phyloP scores from a whole-genome alignment of 2,888 invertebrate species.

The Nineta flava region DNA sequence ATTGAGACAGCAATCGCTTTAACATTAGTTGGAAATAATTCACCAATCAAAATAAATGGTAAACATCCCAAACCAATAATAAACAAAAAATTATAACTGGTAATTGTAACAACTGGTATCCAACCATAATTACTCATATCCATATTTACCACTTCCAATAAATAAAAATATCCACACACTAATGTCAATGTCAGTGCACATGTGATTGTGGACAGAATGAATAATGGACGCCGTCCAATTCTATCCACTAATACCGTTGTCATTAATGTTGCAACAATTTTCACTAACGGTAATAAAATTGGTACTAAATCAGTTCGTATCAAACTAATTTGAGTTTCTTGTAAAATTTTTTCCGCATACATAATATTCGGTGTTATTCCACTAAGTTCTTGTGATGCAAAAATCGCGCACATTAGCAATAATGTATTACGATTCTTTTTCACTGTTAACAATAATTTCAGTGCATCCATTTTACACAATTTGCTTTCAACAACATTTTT shows the following conservation, averaged over 20 bases:
- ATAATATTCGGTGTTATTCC: conserved; percentile 7
- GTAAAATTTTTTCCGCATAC: conserved; percentile 5
- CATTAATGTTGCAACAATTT: conserved; percentile 6
- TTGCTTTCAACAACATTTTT: not conserved
- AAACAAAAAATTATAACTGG: conserved; percentile 4
- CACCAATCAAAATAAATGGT: conserved; percentile 6
- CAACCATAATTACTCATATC: not conserved
- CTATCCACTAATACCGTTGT: conserved; percentile 5
- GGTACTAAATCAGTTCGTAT: not conserved
- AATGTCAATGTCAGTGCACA: not conserved
- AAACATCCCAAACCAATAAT: conserved; percentile 5
- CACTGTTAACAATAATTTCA: not conserved
- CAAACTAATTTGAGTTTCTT: not conserved
- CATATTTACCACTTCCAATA: not conserved
- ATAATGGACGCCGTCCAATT: conserved; percentile 4
- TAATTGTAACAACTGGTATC: conserved; percentile 1
- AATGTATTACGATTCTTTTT: not conserved
- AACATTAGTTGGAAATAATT: conserved; percentile 6
- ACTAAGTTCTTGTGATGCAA: conserved; percentile 4
- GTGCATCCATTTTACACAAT: not conserved
- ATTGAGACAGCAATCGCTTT: conserved; percentile 4
- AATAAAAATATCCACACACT: conserved; percentile 5
- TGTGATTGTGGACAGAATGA: not conserved
- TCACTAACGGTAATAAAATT: conserved; percentile 1
- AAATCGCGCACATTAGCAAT: conserved; percentile 2